Evolutionary conservation across 2,113 vertebrate genomes (phyloP).

Genomic region (Hippoglossus stenolepis): DNA sequence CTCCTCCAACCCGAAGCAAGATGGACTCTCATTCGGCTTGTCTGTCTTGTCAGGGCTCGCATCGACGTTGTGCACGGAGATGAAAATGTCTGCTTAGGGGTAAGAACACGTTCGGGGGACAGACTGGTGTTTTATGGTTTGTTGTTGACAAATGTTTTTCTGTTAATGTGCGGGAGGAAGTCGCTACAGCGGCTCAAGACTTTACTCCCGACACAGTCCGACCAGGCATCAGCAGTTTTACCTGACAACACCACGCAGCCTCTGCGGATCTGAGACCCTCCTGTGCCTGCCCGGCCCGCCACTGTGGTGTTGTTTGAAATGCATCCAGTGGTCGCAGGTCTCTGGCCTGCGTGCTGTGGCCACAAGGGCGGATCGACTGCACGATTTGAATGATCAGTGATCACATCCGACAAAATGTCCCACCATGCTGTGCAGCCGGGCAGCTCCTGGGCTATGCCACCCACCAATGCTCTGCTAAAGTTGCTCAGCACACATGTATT

Average conservation of each 20-base stretch:
- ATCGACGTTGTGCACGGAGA: constrained; percentile 95
- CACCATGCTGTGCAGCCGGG: constrained; percentile 51
- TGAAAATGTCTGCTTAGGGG: constrained; percentile 83
- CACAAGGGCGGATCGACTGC: constrained; percentile 67
- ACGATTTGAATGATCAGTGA: constrained; percentile 57
- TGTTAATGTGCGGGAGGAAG: constrained; percentile 31
- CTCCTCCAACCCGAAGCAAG: constrained; percentile 88
- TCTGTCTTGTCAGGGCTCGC: constrained; percentile 91
- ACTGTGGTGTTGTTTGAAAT: constrained; percentile 15
- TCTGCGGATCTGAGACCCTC: constrained; percentile 43
- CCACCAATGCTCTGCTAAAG: constrained; percentile 38
- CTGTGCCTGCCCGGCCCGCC: constrained; percentile 16
- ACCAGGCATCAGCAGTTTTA: constrained; percentile 72
- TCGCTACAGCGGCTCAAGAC: constrained; percentile 16
- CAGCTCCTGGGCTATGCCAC: constrained; percentile 29
- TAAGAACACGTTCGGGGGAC: constrained; percentile 10
- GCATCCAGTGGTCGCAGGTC: constrained; percentile 50
- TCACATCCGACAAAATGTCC: constrained; percentile 70
- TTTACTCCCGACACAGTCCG: constrained; percentile 38
- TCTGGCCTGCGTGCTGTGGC: constrained; percentile 63
- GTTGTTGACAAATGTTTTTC: background rate
- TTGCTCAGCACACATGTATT: constrained; percentile 30
- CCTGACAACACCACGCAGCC: constrained; percentile 72
- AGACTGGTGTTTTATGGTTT: constrained; percentile 16
- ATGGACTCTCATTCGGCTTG: constrained; percentile 92